Conservation (phyloP, 2,113 vertebrate genomes). For the Antennarius striatus region DNA sequence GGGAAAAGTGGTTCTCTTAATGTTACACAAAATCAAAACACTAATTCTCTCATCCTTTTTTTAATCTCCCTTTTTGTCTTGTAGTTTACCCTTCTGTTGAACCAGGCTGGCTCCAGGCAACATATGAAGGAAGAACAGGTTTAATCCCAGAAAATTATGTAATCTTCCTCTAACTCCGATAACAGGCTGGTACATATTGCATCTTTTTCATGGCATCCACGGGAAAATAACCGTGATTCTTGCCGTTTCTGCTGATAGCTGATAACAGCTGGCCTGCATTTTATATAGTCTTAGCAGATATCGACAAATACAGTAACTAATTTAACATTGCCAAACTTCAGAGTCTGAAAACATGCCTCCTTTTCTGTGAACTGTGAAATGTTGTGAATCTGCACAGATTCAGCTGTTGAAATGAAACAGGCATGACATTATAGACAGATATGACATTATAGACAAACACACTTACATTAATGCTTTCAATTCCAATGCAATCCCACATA, state of each 20-base stretch:
- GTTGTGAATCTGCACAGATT: constrained; percentile 13
- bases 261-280: constrained; percentile 10
- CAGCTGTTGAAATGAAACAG: neutral
- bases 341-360: constrained; percentile 19
- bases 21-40: neutral
- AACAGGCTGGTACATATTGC: constrained; percentile 66
- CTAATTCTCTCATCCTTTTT: neutral
- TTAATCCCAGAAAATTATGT: constrained; percentile 95
- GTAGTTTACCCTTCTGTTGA: constrained; percentile 92
- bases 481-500: constrained; percentile 23
- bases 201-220: constrained; percentile 93
- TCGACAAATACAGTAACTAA: neutral
- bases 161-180: constrained; percentile 91
- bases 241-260: no score
- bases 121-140: constrained; percentile 92
- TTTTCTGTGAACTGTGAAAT: neutral
- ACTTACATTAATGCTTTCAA: constrained; percentile 42
- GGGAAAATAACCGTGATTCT: constrained; percentile 77
- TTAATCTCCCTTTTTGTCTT: constrained; percentile 33
- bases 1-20: neutral
- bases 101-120: constrained; percentile 96
- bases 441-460: constrained; percentile 22
- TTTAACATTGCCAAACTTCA: constrained; percentile 7
- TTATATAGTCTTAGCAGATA: constrained; percentile 20
- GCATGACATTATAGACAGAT: constrained; percentile 1